Evolutionary conservation across 2,888 invertebrate species (phyloP).

Genomic region (Sericinus montela): DNA sequence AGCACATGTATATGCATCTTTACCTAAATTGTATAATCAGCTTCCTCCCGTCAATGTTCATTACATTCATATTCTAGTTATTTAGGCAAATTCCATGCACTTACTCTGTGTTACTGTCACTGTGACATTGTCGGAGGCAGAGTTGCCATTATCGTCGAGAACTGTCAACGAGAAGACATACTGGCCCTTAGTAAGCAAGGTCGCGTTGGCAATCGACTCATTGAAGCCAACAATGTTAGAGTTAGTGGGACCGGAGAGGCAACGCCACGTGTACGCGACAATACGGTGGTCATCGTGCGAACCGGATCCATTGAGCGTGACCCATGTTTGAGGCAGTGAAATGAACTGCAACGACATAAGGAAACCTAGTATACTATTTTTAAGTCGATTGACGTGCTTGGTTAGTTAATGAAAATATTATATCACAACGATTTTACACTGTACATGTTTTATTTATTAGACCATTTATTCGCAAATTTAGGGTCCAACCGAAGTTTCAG

Average conservation of each 20-base stretch:
- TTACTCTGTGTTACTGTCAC: slow-evolving; percentile 92
- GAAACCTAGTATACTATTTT: neutral
- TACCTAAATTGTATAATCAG: neutral
- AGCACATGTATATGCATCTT: neutral
- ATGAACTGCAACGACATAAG: slow-evolving; percentile 79
- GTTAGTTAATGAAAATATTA: neutral
- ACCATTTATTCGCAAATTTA: no score
- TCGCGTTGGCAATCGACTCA: slow-evolving; percentile 86
- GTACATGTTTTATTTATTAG: no score
- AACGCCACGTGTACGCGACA: slow-evolving; percentile 90
- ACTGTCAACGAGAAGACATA: slow-evolving; percentile 91
- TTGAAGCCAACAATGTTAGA: slow-evolving; percentile 76
- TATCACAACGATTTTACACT: neutral
- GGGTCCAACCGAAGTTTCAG: no score
- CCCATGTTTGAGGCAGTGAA: slow-evolving; percentile 90
- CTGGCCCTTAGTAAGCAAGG: slow-evolving; percentile 89
- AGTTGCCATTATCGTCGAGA: slow-evolving; percentile 90
- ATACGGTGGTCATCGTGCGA: slow-evolving; percentile 92
- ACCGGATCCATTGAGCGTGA: slow-evolving; percentile 87
- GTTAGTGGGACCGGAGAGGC: slow-evolving; percentile 84
- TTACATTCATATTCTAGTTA: no score
- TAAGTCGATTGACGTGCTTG: neutral
- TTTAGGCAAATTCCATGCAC: slow-evolving; percentile 34
- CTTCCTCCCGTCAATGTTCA: neutral
- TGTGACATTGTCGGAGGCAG: slow-evolving; percentile 84